Evolutionary conservation across 2,797 vertebrate genomes (phyloP), one percentile per base, ranked within the genome.

Genomic region (Poeciliopsis infans): DNA sequence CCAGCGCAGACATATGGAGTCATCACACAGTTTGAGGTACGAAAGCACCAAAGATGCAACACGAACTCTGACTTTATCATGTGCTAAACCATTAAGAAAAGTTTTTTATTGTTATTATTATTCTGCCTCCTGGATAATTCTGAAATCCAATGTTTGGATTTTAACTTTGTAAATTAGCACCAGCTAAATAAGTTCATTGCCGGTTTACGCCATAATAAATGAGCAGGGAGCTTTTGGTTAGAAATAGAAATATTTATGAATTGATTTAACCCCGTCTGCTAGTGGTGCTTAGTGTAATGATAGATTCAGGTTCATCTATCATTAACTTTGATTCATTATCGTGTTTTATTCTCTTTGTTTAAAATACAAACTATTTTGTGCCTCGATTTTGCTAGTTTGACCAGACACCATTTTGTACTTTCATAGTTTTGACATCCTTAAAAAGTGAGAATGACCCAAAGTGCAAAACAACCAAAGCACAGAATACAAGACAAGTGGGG

Each of bases 11-110:
- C 98, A 1, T 99, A 97, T 1, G 98, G 98, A 69, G 95, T 99
- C 87, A 99, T 99, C 95, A 98, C 97, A 23, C 96, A 97, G 83
- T 99, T 97, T 71, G 98, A 99, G 97, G 98, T 99, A 97, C 46
- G n/a, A 36, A 33, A 53, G 23, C 53, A 18, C n/a, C 43, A 53
- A 36, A 6, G 7, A 49, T 7, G 25, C 33, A 2, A 5, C 23
- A 10, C 33, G 1, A 39, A 20, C 33, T 8, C 16, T 36, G 33
- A 33, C 6, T 33, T 36, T 2, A 20, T 36, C 18, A 36, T 2
- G 13, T 31, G 28, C 5, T 18, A 36, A 64, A 18, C 59, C 7
- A 7, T 36, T 64, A 8, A 18, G 28, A 16, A 31, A 31, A 33
- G 0, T 31, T 16, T 61, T 31, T 31, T 31, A 31, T 31, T 31